phyloP scores from a whole-genome alignment of 2,888 invertebrate species.

The Drosophila diplacantha region DNA sequence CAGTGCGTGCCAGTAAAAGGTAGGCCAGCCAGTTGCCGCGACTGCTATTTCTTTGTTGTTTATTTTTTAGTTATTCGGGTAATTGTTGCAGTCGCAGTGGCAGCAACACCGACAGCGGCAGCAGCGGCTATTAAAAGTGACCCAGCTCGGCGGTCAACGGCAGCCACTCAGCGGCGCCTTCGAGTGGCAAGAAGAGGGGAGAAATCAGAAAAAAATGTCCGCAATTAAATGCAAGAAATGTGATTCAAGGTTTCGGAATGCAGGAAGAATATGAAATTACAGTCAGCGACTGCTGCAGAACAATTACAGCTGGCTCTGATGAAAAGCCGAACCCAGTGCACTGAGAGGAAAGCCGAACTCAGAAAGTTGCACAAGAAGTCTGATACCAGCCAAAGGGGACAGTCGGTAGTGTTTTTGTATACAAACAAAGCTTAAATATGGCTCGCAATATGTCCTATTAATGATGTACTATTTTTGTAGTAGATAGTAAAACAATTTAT shows the following conservation, averaged over 20 bases:
- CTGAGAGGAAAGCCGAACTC: constrained; percentile 4
- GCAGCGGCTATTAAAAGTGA: constrained; percentile 60
- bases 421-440: too few relatives aligned
- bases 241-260: constrained; percentile 79
- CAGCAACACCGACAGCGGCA: constrained; percentile 2
- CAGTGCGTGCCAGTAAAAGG: constrained; percentile 66
- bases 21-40: constrained; percentile 59
- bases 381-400: not conserved
- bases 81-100: constrained; percentile 17
- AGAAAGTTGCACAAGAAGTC: not conserved
- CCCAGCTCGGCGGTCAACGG: constrained; percentile 69
- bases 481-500: too few relatives aligned
- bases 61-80: constrained; percentile 19
- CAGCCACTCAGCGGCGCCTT: constrained; percentile 60
- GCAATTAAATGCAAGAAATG: constrained; percentile 70
- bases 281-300: constrained; percentile 43
- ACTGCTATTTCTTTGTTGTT: constrained; percentile 14
- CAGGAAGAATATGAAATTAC: constrained; percentile 77
- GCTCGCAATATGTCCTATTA: too few relatives aligned
- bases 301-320: constrained; percentile 40
- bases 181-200: constrained; percentile 31
- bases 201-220: constrained; percentile 47
- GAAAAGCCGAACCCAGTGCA: constrained; percentile 18
- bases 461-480: too few relatives aligned
- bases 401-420: too few relatives aligned